Percentiles rank a stretch among this genome's conserved stretches.
These are phyloP conservation scores for Apoda limacodes DNA, from an alignment of 2,888 invertebrate genomes.

Conservation along the genomic window DNA sequence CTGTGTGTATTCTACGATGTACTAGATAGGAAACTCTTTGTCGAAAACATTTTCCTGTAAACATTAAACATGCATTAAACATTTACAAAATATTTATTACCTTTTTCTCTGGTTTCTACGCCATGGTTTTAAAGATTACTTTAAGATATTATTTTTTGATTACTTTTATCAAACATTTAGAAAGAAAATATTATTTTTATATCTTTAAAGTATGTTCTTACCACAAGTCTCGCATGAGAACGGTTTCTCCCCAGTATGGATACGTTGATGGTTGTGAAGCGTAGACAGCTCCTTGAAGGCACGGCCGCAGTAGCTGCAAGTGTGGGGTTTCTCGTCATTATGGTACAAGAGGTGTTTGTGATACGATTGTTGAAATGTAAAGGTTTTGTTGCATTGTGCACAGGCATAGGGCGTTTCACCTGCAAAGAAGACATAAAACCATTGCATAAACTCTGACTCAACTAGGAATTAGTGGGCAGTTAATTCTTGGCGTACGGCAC, in stretches of 20 bases:
- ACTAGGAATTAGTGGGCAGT: too few species aligned
- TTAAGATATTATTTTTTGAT: too few species aligned
- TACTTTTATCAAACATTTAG: too few species aligned
- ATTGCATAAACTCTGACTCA: too few species aligned
- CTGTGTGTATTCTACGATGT: conserved; percentile 85
- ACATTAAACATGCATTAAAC: conserved; percentile 6
- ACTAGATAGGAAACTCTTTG: conserved; percentile 89
- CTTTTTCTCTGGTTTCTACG: too few species aligned
- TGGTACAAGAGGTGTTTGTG: conserved; percentile 91
- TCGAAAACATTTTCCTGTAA: conserved; percentile 85
- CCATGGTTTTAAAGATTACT: too few species aligned
- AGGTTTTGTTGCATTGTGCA: conserved; percentile 83
- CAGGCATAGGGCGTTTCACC: conserved; percentile 92
- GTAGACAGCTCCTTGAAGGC: conserved; percentile 90
- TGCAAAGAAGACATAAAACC: conserved; percentile 37
- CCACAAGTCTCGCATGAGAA: conserved; percentile 90
- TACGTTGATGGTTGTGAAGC: conserved; percentile 86
- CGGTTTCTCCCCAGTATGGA: conserved; percentile 87
- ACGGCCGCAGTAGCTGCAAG: conserved; percentile 81
- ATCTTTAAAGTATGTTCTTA: too few species aligned
- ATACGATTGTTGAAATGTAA: conserved; percentile 91
- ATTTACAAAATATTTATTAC: not conserved
- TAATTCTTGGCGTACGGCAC: too few species aligned
- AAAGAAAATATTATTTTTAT: too few species aligned
- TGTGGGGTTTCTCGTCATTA: conserved; percentile 85